Evolutionary conservation across 2,797 vertebrate genomes (phyloP), one percentile per base, ranked within the genome.

Genomic region (Lophotriccus pileatus): DNA sequence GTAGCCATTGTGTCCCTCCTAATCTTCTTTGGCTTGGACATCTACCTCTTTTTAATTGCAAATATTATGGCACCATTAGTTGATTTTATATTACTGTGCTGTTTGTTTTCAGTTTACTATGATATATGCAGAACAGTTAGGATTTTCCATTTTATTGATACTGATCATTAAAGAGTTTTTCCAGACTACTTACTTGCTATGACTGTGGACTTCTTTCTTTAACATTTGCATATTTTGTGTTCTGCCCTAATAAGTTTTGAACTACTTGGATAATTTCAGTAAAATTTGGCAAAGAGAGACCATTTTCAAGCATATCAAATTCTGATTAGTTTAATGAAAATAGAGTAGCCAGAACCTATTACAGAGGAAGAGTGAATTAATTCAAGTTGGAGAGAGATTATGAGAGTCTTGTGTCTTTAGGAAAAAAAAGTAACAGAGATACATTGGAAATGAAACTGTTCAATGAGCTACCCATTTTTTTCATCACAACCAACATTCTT

Each of bases 261-360:
- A 74, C 56, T 77, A 80, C 60, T 91, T 77, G 72, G 60, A 67
- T 83, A 80, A 91, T 94, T 96, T 68, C 79, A 85, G 84, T 17
- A 92, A 91, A 91, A 95, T 85, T 77, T 94, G 79, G 84, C 78
- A 83, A 83, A 87, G 87, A 58, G 25, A 77, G 49, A 73, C 20
- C 18, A 89, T 85, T 92, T 89, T 83, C 78, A 89, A 92, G 79
- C 87, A 87, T 92, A 80, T 93, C 44, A 70, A 85, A 87, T 62
- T 89, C 56, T 24, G 77, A 91, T 89, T 93, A 91, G 84, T 74
- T 81, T 91, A 95, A 96, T 92, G 82, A 94, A 94, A 91, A 94
- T 27, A 89, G 79, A 92, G 84, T 77, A 91, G 75, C 89, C 82
- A 93, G 89, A 83, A 91, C 79, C 60, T 93, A 75, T 92, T 91